Base-by-base conservation (phyloP, 2,113 vertebrate genomes). In the Alectura lathami region DNA sequence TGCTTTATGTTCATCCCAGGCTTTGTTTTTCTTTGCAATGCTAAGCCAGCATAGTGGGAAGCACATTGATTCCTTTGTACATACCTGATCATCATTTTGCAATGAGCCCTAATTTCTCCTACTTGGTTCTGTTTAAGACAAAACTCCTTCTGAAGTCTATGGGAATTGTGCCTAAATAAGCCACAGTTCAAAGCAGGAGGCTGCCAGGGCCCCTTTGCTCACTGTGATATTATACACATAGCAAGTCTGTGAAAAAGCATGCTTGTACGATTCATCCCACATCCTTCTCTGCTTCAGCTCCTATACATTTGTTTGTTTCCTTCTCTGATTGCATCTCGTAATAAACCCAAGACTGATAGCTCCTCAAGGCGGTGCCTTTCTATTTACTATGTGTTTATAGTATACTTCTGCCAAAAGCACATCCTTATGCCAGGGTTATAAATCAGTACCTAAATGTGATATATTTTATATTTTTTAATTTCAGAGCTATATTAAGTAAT, bases 371-470 rank as follows among this genome's bases (percentile, higher is more conserved):
- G 77, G 43, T 53, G 34, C 63, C 78, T 91, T 89, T 88, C 45
- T 57, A 36, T 69, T 93, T 76, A 50, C 38, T 94, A 29, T 56
- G 50, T 94, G 77, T 83, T 95, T 86, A 86, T 29, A 63, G 47
- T n/a, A 64, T 4, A 16, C 23, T 85, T 85, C 67, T 85, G 90
- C 63, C 85, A 93, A 89, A 95, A 69, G 30, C 24, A 66, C 70
- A 76, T 73, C 70, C 53, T 73, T 76, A 21, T 69, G 75, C 50
- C 70, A 88, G 82, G 63, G 70, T 85, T 94, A 62, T 62, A 30
- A 26, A 73, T 69, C 70, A 82, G 40, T 73, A 53, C 45, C 40
- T 91, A 78, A 87, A 87, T 0, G 9, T 1, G 6, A 85, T 45
- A 29, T 43, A 73, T 82, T 89, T 84, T 74, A n/a, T 63, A 50